Base-by-base conservation (phyloP, 2,797 vertebrate species). In the Tarsius wallacei region DNA sequence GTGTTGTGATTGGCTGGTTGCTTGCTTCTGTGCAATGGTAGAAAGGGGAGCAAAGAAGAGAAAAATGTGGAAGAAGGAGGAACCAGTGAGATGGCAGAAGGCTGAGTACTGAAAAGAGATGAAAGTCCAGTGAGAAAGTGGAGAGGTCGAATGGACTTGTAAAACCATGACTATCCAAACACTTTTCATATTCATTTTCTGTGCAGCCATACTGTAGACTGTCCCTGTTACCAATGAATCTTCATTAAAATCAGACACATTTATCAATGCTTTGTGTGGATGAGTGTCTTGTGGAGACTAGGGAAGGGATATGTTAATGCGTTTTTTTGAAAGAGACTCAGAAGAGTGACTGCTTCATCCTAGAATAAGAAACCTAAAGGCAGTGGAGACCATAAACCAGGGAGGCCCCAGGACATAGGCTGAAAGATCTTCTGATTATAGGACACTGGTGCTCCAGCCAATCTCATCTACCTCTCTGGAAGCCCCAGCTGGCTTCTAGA, bases 371-470 rank as follows among this genome's bases (percentile, higher is more conserved):
- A 71, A 8, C 19, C 36, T 85, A 51, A 73, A n/a, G 1, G 42
- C 24, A 36, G 21, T 63, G 19, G 15, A 63, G 19, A 78, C 12
- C n/a, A 3, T 28, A 47, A 81, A 47, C 7, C 1, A n/a, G 19
- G 64, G 31, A 61, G 19, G 49, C 5, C 12, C 16, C 49, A 15
- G 17, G 8, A 47, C 64, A 33, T 11, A 11, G 61, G 42, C 24
- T 14, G 70, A 85, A 51, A 4, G 28, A 90, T 24, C 66, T 83
- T 87, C 53, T 36, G 53, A 24, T 24, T 7, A 16, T 2, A 55
- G 28, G 2, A 26, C 26, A 17, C 9, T 0, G 5, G 22, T 0
- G 0, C 57, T 84, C 21, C n/a, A 24, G 22, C 3, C 61, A 59
- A 55, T 42, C 33, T 47, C 33, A 15, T 19, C 63, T 64, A 12